Percentiles rank a stretch among this genome's conserved stretches.
Evolutionary conservation across 2,888 invertebrate species (phyloP).

Genomic region (Phania funesta): DNA sequence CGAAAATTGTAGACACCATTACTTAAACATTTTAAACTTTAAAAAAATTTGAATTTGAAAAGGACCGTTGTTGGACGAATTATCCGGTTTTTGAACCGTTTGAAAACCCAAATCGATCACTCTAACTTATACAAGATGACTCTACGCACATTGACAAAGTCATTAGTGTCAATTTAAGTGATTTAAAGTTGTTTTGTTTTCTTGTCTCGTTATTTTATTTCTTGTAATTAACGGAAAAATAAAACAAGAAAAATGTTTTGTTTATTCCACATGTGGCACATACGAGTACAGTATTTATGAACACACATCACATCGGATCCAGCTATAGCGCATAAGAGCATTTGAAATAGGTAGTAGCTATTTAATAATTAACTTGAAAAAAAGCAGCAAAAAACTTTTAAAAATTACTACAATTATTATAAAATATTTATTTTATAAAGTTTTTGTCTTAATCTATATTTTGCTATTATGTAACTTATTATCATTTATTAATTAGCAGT

Average conservation of each 20-base stretch:
- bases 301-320: too few relatives aligned
- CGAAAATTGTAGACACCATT: too few relatives aligned
- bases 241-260: background rate
- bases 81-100: background rate
- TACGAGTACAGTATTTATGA: too few relatives aligned
- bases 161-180: conserved; percentile 23
- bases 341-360: background rate
- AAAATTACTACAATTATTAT: conserved; percentile 24
- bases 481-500: conserved; percentile 2
- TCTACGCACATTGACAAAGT: conserved; percentile 11
- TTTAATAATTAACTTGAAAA: background rate
- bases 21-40: too few relatives aligned
- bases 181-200: conserved; percentile 1
- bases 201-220: background rate
- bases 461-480: conserved; percentile 20
- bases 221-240: conserved; percentile 30
- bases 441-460: background rate
- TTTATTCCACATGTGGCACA: background rate
- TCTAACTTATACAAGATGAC: background rate
- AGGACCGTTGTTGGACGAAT: too few relatives aligned
- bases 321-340: background rate
- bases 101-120: background rate
- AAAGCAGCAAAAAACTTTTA: background rate
- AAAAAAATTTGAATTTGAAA: too few relatives aligned
- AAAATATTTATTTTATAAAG: background rate